Conservation (phyloP, 2,797 vertebrate genomes). For the Fundulus diaphanus region DNA sequence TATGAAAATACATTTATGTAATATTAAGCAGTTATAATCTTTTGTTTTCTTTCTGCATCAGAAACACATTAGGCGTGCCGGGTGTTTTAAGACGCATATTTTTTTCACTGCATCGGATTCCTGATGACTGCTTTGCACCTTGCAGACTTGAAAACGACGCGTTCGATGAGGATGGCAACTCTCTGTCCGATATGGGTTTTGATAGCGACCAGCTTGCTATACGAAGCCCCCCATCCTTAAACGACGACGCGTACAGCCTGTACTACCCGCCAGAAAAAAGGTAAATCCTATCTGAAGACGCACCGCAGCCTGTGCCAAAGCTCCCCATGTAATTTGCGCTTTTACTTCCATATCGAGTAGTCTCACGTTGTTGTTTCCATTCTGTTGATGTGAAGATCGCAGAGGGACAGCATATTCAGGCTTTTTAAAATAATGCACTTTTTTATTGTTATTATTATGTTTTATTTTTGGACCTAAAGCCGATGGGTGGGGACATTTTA, state of each 20-base stretch:
- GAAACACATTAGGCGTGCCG: constrained; percentile 23
- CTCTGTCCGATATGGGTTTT: constrained; percentile 88
- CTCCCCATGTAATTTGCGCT: constrained; percentile 71
- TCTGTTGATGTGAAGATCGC: neutral
- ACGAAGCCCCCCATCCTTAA: constrained; percentile 87
- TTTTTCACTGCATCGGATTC: constrained; percentile 49
- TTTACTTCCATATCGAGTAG: constrained; percentile 68
- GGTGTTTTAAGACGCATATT: constrained; percentile 39
- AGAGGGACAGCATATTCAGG: constrained; percentile 6
- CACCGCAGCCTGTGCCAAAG: constrained; percentile 38
- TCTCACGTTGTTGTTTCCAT: constrained; percentile 60
- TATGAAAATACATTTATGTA: neutral
- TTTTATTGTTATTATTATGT: neutral
- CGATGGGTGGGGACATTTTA: constrained; percentile 64
- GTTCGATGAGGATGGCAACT: constrained; percentile 92
- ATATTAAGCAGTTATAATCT: neutral
- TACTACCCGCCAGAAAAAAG: constrained; percentile 91
- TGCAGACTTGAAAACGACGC: constrained; percentile 89
- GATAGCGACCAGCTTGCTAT: constrained; percentile 87
- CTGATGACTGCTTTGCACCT: constrained; percentile 34
- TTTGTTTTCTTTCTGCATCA: constrained; percentile 8
- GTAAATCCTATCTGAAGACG: constrained; percentile 67
- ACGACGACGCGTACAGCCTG: constrained; percentile 87
- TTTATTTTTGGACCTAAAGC: neutral
- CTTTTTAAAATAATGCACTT: constrained; percentile 30